Evolutionary conservation across 2,797 vertebrate genomes (phyloP), one percentile per base, ranked within the genome.

Genomic region (Pachyuromys duprasi): DNA sequence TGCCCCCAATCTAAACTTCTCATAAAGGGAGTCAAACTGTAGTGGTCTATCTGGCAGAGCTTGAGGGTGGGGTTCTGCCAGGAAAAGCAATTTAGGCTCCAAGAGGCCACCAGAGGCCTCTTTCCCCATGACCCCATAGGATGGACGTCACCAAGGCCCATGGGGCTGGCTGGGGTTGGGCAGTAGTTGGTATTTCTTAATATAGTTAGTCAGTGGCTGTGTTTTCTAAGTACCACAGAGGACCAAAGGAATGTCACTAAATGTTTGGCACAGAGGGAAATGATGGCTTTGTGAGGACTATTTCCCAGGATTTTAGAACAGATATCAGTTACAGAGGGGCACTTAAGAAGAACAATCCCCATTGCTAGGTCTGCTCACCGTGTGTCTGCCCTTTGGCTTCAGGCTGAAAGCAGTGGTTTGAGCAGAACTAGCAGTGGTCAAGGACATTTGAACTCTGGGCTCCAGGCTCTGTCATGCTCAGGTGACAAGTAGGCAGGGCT

Each of bases 141-240:
- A 75, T 90, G 89, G 90, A 97, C 90, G 96, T 98, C 97, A 97
- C 91, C 39, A 45, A 89, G 90, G 45, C 86, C 39, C 83, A 0
- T 2, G 86, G 89, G 89, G 94, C 91, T 79, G 49, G 63, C 92
- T 86, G 28, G 67, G 79, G 92, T 84, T 86, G 49, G 94, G 86
- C 79, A 78, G 90, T 31, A 36, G 94, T 78, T 97, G 96, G 97
- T 95, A 97, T 97, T 96, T 96, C 97, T 97, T 97, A 97, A 97
- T 97, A 97, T 98, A 97, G 96, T 93, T 82, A 94, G 96, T 95
- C 86, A 90, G 86, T 75, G 42, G 90, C 67, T 89, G 8, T 96
- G 93, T 93, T 97, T 96, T 94, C 81, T 55, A 86, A 96, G 86
- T 84, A 92, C 94, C 96, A 93, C 96, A 70, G 97, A 97, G 97